Conservation (phyloP, 2,113 vertebrate species). For the Ochotona princeps region DNA sequence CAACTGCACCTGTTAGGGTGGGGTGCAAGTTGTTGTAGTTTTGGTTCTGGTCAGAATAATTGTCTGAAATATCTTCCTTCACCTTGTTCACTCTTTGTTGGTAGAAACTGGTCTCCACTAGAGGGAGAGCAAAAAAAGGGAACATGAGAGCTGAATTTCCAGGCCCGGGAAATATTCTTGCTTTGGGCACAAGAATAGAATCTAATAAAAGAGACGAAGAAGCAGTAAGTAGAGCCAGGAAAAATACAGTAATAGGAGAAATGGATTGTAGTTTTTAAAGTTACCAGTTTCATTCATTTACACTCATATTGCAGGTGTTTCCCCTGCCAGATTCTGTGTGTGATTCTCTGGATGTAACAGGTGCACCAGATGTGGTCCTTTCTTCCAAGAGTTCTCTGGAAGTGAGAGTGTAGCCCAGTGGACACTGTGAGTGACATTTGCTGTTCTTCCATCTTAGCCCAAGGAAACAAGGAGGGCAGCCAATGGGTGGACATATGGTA, state of each 20-base stretch:
- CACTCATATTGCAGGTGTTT: neutral
- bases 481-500: neutral
- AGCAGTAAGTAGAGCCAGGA: neutral
- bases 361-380: neutral
- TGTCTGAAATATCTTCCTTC: neutral
- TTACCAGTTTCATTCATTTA: neutral
- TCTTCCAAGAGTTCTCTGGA: constrained; percentile 23
- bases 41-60: neutral
- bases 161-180: neutral
- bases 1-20: constrained; percentile 22
- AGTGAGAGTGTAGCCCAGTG: neutral
- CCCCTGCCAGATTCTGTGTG: neutral
- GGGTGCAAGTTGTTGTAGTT: constrained; percentile 32
- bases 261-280: neutral
- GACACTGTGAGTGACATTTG: neutral
- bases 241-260: neutral
- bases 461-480: neutral
- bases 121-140: neutral
- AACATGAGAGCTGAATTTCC: constrained; percentile 37
- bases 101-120: neutral
- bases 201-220: neutral
- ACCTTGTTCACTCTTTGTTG: neutral
- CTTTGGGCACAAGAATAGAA: neutral
- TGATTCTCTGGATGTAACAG: neutral
- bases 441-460: neutral